A percentile compares a stretch with the other conserved stretches of the same genome.
These are phyloP conservation scores for Cyprinodon tularosa DNA, from an alignment of 2,113 vertebrate species.

Conservation along the genomic window DNA sequence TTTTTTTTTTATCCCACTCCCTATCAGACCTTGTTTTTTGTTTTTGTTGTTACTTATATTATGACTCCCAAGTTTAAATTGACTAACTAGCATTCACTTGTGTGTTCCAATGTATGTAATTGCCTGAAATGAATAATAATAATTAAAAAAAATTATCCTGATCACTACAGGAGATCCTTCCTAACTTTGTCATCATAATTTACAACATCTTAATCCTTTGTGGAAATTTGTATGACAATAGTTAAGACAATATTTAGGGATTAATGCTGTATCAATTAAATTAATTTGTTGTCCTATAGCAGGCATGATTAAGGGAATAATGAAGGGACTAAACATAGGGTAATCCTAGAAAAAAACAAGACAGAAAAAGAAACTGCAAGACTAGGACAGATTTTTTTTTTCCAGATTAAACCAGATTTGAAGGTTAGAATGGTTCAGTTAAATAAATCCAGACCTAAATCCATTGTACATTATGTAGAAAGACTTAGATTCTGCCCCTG, in stretches of 20 bases:
- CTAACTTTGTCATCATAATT: not conserved
- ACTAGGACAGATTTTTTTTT: not conserved
- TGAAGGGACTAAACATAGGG: too few relatives aligned
- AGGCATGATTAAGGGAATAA: not conserved
- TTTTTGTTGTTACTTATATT: too few relatives aligned
- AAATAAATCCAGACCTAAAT: not conserved
- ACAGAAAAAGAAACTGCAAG: not conserved
- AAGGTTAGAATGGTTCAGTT: not conserved
- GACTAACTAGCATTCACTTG: too few relatives aligned
- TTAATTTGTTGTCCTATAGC: not conserved
- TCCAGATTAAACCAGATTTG: not conserved
- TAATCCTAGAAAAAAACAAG: not conserved
- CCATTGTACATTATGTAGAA: not conserved
- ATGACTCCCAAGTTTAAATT: too few relatives aligned
- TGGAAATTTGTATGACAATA: not conserved
- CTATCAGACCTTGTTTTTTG: too few relatives aligned
- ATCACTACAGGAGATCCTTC: not conserved
- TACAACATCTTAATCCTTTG: not conserved
- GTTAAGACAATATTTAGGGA: not conserved
- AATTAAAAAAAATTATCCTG: too few relatives aligned
- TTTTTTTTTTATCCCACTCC: too few relatives aligned
- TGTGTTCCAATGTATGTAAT: too few relatives aligned
- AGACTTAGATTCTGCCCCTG: not conserved
- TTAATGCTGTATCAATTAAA: not conserved
- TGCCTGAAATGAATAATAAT: too few relatives aligned